phyloP scores from a whole-genome alignment of 2,888 invertebrate species.

The Habrosyne pyritoides region DNA sequence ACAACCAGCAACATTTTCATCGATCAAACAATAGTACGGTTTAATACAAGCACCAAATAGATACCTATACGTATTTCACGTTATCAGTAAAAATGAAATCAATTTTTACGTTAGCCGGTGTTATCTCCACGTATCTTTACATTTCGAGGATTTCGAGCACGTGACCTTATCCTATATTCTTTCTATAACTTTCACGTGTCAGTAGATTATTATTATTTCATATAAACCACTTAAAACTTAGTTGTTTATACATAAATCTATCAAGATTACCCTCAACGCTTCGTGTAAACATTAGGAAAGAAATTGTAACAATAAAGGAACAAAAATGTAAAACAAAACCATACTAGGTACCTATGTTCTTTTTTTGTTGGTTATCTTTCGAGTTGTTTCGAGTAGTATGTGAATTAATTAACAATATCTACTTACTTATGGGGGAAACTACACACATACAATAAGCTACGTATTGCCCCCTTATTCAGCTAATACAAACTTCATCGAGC shows the following conservation, averaged over 20 bases:
- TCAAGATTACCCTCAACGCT: not conserved
- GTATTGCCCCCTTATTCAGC: too few species aligned
- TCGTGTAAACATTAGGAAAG: not conserved
- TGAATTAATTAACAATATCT: too few species aligned
- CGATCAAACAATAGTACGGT: conserved; percentile 42
- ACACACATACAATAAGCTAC: too few species aligned
- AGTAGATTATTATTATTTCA: too few species aligned
- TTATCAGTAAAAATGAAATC: not conserved
- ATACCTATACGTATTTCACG: not conserved
- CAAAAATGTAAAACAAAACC: not conserved
- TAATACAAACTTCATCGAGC: too few species aligned
- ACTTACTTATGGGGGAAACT: too few species aligned
- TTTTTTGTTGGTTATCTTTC: too few species aligned
- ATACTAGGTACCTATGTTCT: not conserved
- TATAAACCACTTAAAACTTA: not conserved
- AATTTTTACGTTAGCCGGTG: not conserved
- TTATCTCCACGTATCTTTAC: not conserved
- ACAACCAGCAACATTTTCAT: conserved; percentile 42
- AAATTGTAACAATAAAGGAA: not conserved
- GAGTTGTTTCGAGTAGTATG: too few species aligned
- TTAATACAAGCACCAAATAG: conserved; percentile 14
- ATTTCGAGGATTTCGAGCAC: not conserved
- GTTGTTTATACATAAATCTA: not conserved
- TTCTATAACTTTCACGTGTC: not conserved
- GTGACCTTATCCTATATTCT: not conserved